Conservation (phyloP, 2,888 invertebrate species). For the Pandemis corylana region DNA sequence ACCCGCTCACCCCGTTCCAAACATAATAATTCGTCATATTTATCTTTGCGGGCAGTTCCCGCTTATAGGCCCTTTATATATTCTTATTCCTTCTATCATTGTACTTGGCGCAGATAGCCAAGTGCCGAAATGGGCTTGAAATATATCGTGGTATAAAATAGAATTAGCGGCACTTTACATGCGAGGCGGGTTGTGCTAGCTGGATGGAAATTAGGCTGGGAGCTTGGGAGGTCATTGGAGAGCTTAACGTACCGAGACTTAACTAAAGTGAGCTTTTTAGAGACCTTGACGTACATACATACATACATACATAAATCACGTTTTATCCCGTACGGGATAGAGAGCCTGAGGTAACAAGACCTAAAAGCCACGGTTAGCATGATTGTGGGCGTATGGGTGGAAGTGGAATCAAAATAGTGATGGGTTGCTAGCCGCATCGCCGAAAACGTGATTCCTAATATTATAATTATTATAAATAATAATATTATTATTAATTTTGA, state of each 20-base stretch:
- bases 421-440: too few relatives aligned
- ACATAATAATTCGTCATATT: conserved; percentile 43
- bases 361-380: too few relatives aligned
- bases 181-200: not conserved
- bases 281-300: too few relatives aligned
- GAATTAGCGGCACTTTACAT: conserved; percentile 25
- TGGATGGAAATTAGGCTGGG: not conserved
- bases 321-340: too few relatives aligned
- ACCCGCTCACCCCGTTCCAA: conserved; percentile 32
- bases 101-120: conserved; percentile 29
- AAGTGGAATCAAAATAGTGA: too few relatives aligned
- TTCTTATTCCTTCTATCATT: conserved; percentile 41
- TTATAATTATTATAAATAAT: too few relatives aligned
- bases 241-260: not conserved
- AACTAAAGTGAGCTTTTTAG: too few relatives aligned
- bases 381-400: too few relatives aligned
- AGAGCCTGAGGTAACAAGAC: too few relatives aligned
- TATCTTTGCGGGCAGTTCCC: conserved; percentile 35
- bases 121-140: conserved; percentile 36
- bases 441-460: too few relatives aligned
- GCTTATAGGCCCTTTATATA: conserved; percentile 37
- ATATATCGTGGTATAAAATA: conserved; percentile 32
- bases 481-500: too few relatives aligned
- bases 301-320: too few relatives aligned
- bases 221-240: not conserved